A percentile compares a stretch with the other conserved stretches of the same genome.
phyloP scores from a whole-genome alignment of 2,888 invertebrate species.

The Drosophila kokeensis region DNA sequence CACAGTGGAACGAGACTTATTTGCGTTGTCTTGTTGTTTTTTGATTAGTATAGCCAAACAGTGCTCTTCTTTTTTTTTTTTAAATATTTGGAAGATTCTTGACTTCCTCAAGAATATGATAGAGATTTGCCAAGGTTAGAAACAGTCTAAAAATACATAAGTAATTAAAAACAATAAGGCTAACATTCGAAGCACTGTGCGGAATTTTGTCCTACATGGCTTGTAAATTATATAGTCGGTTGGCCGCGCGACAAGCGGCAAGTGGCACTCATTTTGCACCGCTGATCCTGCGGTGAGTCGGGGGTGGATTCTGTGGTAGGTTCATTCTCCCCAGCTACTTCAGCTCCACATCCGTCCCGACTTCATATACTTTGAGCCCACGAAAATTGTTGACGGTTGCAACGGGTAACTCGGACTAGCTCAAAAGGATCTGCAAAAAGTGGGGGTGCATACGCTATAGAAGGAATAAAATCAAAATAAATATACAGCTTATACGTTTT shows the following conservation, averaged over 20 bases:
- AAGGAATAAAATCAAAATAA: not conserved
- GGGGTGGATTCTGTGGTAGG: not conserved
- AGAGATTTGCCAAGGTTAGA: not conserved
- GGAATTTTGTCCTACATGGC: slow-evolving; percentile 9
- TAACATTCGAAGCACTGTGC: slow-evolving; percentile 1
- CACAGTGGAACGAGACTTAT: slow-evolving; percentile 26
- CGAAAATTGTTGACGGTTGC: not conserved
- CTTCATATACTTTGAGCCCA: slow-evolving; percentile 24
- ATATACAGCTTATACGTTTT: not conserved
- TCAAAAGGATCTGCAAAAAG: not conserved
- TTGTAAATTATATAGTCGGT: slow-evolving; percentile 53
- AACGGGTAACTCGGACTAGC: not conserved
- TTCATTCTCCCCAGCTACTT: not conserved
- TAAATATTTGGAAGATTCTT: not conserved
- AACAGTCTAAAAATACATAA: not conserved
- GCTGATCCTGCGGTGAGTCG: slow-evolving; percentile 3
- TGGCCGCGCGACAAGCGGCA: slow-evolving; percentile 35
- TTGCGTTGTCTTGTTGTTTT: not conserved
- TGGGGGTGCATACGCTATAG: not conserved
- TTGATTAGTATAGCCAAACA: not conserved
- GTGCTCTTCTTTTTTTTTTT: not conserved
- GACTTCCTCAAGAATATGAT: not conserved
- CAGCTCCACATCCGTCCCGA: not conserved
- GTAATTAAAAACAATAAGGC: not conserved
- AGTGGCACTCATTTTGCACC: slow-evolving; percentile 52